Evolutionary conservation across 2,888 invertebrate species (phyloP), one percentile per base, ranked within the genome.

Genomic region (Catonia carolina): DNA sequence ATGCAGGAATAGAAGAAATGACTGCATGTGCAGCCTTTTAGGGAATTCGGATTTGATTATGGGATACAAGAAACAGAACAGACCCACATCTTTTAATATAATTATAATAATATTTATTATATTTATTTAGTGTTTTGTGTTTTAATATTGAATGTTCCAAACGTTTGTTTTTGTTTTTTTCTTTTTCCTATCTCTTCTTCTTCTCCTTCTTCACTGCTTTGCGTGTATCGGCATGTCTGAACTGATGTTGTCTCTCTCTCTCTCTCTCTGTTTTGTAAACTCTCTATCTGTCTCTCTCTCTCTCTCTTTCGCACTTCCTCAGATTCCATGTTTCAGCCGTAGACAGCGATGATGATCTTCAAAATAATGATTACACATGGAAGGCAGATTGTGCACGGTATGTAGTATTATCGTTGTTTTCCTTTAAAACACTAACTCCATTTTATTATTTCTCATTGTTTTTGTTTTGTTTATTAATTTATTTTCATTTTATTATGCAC

Each of bases 381-480:
- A 80, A 79, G 71, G 77, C 77, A 70, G 81, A 82, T 74, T 80
- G 78, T 72, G 75, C 76, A 70, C 78, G 81, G 82, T 82, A 80
- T 81, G 82, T 75, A 72, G 58, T 57, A 52, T 48, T 37, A 52
- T 35, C 31, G 17, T 20, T 45, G 27, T 17, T 53, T 27, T 27
- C 27, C 17, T 8, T 14, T 22, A 31, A 31, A 12, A 15, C 15
- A n/a, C 10, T 37, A 14, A 15, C 39, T 6, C 10, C 39, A 15
- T 17, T 37, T 12, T 7, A n/a, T n/a, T n/a, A n/a, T n/a, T n/a
- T n/a, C n/a, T n/a, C n/a, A n/a, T n/a, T n/a, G n/a, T n/a, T n/a
- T n/a, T n/a, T n/a, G n/a, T n/a, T n/a, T n/a, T n/a, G n/a, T n/a
- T n/a, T n/a, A n/a, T n/a, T n/a, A n/a, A n/a, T n/a, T n/a, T n/a